A percentile compares a stretch with the other conserved stretches of the same genome.
Conservation (phyloP, 92 coral and sea anemone species). For the Phymanthus crucifer region DNA sequence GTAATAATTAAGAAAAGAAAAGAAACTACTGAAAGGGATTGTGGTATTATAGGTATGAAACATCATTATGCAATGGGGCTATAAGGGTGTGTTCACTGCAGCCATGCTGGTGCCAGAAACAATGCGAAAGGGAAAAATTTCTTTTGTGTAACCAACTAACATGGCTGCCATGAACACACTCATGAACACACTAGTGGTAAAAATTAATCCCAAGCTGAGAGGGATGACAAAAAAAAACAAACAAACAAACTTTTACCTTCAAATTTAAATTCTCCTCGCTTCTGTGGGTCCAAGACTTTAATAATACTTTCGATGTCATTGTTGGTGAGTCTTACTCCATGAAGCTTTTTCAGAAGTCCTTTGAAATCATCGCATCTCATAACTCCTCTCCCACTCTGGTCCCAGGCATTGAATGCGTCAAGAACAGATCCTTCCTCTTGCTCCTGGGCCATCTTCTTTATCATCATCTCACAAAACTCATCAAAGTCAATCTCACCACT, state of each 20-base stretch:
- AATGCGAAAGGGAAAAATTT: too few relatives aligned
- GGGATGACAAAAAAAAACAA: not conserved
- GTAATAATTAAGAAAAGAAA: too few relatives aligned
- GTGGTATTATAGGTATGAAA: too few relatives aligned
- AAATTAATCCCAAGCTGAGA: not conserved
- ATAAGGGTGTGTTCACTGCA: too few relatives aligned
- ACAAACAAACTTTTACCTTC: constrained; percentile 41
- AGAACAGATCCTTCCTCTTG: constrained; percentile 68
- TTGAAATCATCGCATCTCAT: constrained; percentile 59
- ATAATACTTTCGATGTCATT: constrained; percentile 56
- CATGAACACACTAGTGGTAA: not conserved
- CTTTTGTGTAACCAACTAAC: too few relatives aligned
- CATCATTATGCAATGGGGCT: too few relatives aligned
- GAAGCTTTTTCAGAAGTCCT: constrained; percentile 45
- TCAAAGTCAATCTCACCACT: constrained; percentile 93
- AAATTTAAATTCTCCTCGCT: constrained; percentile 52
- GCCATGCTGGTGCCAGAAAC: too few relatives aligned
- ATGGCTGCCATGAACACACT: too few relatives aligned
- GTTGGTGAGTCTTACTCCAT: constrained; percentile 47
- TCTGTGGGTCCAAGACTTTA: constrained; percentile 38
- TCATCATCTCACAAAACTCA: constrained; percentile 89
- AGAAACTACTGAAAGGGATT: too few relatives aligned
- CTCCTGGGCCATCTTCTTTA: constrained; percentile 80
- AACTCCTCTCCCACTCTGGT: constrained; percentile 53
- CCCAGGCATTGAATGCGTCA: constrained; percentile 81